Conservation (phyloP, 2,113 vertebrate genomes). For the Pachyramphus minor region DNA sequence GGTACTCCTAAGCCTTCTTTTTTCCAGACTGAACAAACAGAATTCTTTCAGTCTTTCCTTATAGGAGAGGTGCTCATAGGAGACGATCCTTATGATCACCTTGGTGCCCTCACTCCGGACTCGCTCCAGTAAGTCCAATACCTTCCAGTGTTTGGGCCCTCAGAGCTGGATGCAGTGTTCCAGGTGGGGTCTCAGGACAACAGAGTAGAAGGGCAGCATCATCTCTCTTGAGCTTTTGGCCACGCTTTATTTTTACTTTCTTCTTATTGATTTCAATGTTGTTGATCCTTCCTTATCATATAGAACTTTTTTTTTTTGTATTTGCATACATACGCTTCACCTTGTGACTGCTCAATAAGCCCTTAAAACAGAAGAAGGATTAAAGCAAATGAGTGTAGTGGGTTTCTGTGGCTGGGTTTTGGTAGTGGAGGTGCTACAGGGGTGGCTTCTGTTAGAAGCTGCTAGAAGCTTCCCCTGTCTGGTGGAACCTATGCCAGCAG, state of each 20-base stretch:
- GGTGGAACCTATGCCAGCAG: no score
- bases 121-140: rapidly evolving
- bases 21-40: neutral
- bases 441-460: no score
- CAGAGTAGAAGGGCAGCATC: neutral
- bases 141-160: neutral
- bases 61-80: neutral
- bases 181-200: neutral
- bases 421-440: no score
- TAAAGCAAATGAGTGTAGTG: neutral
- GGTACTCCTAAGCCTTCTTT: neutral
- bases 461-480: no score
- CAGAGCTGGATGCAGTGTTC: neutral
- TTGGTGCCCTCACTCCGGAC: neutral
- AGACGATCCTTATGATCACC: neutral
- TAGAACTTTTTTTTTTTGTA: neutral
- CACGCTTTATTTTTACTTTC: neutral
- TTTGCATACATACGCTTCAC: neutral
- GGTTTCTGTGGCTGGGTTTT: no score
- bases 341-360: neutral
- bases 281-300: neutral
- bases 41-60: neutral
- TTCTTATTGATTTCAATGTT: neutral
- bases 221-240: neutral
- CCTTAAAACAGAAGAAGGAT: neutral